Conservation (phyloP, 2,797 vertebrate species). For the Bradypodion pumilum region DNA sequence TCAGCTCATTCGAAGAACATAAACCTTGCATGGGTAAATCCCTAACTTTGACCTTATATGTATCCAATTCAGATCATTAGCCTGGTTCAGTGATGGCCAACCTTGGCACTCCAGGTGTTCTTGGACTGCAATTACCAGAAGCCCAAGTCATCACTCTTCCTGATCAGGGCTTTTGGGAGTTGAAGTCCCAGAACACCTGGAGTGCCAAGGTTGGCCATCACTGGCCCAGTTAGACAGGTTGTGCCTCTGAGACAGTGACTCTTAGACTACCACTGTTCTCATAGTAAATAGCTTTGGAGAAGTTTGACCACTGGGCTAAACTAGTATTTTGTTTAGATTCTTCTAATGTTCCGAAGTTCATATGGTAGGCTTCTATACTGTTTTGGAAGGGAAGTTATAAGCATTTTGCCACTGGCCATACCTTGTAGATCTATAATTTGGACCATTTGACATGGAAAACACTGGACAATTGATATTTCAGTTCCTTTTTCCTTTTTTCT, state of each 20-base stretch:
- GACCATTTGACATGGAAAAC: background rate
- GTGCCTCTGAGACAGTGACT: background rate
- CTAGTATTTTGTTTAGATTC: background rate
- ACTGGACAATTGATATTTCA: background rate
- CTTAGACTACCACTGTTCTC: background rate
- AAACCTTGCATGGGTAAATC: background rate
- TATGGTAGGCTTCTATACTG: background rate
- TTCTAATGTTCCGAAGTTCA: too few relatives aligned
- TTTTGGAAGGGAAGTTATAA: background rate
- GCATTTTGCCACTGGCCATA: background rate
- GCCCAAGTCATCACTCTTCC: too few relatives aligned
- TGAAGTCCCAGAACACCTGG: too few relatives aligned
- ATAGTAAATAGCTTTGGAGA: background rate
- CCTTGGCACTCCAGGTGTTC: too few relatives aligned
- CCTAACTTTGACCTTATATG: background rate
- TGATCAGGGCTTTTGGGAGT: too few relatives aligned
- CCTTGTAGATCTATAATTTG: background rate
- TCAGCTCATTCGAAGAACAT: background rate
- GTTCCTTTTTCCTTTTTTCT: too few relatives aligned
- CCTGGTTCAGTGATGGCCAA: too few relatives aligned
- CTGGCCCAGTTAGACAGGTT: background rate
- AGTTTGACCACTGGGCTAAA: background rate
- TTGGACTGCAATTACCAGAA: too few relatives aligned
- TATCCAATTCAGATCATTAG: background rate
- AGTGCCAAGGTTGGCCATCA: too few relatives aligned